Percentiles rank a stretch among this genome's conserved stretches.
phyloP scores from a whole-genome alignment of 1,140 invertebrate genomes.

The Battus philenor region DNA sequence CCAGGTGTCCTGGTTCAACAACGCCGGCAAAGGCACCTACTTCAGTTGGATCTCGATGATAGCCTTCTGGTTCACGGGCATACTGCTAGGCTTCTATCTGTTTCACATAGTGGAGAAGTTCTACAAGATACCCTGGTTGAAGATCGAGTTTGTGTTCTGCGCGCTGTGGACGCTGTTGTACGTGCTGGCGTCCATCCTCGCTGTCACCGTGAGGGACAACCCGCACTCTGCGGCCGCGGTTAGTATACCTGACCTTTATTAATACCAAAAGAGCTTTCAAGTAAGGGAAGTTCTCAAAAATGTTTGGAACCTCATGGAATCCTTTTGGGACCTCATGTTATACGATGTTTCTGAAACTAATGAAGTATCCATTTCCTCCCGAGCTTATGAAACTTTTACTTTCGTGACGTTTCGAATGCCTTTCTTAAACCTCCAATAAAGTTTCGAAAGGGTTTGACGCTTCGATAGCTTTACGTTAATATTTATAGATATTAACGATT shows the following conservation, averaged over 20 bases:
- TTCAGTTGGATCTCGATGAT: slow-evolving; percentile 90
- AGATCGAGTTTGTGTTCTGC: slow-evolving; percentile 88
- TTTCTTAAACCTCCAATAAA: no score
- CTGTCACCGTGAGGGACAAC: slow-evolving; percentile 76
- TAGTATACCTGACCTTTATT: slow-evolving; percentile 55
- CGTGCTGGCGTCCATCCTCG: slow-evolving; percentile 81
- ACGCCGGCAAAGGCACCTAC: slow-evolving; percentile 78
- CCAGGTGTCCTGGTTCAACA: slow-evolving; percentile 76
- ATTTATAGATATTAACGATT: no score
- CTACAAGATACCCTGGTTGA: slow-evolving; percentile 90
- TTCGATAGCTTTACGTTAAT: no score
- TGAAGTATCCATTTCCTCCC: no score
- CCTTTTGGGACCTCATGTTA: no score
- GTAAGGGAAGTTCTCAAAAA: no score
- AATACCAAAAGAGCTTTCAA: no score
- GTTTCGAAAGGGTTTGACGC: no score
- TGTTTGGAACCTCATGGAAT: no score
- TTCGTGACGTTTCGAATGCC: no score
- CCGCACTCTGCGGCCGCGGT: slow-evolving; percentile 82
- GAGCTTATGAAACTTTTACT: no score
- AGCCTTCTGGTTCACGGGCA: slow-evolving; percentile 90
- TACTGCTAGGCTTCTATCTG: slow-evolving; percentile 87
- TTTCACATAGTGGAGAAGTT: slow-evolving; percentile 92
- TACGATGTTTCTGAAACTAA: no score
- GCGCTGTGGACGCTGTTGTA: slow-evolving; percentile 83